phyloP scores from a whole-genome alignment of 2,797 vertebrate genomes.

The Ara ararauna region DNA sequence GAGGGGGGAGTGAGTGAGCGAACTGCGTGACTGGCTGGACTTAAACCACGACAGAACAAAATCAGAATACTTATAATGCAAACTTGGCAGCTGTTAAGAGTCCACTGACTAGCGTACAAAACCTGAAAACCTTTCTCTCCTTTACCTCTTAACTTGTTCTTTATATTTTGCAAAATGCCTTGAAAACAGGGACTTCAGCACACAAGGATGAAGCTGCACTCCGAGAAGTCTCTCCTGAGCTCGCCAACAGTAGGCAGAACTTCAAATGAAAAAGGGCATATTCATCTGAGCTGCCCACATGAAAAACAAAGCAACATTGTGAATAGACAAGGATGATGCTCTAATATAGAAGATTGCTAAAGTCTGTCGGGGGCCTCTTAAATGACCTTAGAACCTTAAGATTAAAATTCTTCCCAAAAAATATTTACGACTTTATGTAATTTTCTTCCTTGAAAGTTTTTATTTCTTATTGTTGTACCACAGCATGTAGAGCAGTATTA shows the following conservation, averaged over 20 bases:
- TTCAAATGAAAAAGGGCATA: neutral
- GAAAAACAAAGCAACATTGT: neutral
- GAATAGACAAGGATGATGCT: neutral
- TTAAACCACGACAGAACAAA: neutral
- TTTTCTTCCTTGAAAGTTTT: neutral
- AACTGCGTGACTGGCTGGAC: no score
- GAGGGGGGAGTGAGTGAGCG: no score
- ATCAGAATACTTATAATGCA: neutral
- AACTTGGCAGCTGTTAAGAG: neutral
- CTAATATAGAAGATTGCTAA: neutral
- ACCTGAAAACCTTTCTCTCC: neutral
- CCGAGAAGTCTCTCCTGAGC: neutral
- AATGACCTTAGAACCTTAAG: neutral
- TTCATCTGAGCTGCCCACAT: neutral
- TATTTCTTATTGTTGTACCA: neutral
- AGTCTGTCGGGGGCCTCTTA: neutral
- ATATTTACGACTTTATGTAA: neutral
- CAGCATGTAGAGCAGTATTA: neutral
- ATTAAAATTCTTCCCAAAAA: neutral
- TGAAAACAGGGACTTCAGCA: neutral
- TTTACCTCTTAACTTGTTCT: neutral
- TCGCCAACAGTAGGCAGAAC: neutral
- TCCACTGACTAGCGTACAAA: neutral
- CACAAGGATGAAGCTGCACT: neutral
- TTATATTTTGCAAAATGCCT: neutral